Conservation (phyloP, 2,888 invertebrate species). For the Sarcophaga subvicina region DNA sequence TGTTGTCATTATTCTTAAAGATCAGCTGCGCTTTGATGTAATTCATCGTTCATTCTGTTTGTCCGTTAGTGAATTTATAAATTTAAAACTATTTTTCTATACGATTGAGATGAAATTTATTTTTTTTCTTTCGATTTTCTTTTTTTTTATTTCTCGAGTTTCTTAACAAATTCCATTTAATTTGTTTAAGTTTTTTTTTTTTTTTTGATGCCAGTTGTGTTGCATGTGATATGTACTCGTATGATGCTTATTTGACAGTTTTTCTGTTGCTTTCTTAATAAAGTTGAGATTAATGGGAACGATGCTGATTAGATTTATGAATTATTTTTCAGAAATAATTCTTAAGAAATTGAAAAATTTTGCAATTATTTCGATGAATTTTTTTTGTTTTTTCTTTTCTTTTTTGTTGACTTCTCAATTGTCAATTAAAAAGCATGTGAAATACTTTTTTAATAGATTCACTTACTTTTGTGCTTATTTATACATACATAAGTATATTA, state of each 20-base stretch:
- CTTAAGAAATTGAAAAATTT: conserved; percentile 21
- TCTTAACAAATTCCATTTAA: conserved; percentile 60
- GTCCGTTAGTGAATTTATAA: conserved; percentile 25
- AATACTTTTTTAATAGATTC: no score
- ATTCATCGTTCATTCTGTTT: conserved; percentile 36
- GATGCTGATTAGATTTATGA: conserved; percentile 35
- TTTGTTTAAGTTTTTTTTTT: conserved; percentile 41
- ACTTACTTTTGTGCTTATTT: no score
- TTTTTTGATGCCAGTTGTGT: conserved; percentile 12
- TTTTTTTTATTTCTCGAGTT: conserved; percentile 17
- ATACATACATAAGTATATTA: no score
- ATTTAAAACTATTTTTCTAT: not conserved
- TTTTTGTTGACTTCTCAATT: no score
- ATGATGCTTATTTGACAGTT: conserved; percentile 54
- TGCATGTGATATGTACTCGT: not conserved
- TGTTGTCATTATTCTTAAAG: conserved; percentile 60
- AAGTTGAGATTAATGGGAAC: conserved; percentile 27
- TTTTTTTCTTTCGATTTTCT: conserved; percentile 2
- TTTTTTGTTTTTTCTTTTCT: no score
- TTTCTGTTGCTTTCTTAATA: not conserved
- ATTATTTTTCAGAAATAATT: conserved; percentile 40
- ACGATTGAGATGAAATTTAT: conserved; percentile 8
- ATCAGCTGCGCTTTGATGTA: conserved; percentile 59
- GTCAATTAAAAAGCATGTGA: no score
- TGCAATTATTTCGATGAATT: no score